Evolutionary conservation across 2,888 invertebrate genomes (phyloP).

Genomic region (Steinernema hermaphroditum): DNA sequence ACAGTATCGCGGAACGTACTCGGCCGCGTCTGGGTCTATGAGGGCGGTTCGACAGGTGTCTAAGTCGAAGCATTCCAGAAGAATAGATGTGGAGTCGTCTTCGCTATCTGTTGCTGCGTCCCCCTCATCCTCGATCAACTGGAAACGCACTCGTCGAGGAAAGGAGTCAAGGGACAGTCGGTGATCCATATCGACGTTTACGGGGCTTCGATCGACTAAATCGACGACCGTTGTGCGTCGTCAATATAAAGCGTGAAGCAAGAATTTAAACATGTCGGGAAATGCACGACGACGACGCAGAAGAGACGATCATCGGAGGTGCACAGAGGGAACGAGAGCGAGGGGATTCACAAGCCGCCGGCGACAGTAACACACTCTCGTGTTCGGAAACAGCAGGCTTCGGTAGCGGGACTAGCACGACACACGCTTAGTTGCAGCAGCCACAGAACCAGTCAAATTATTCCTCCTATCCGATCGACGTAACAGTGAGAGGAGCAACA

Average conservation of each 20-base stretch:
- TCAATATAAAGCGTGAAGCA: slow-evolving; percentile 27
- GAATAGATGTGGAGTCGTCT: not conserved
- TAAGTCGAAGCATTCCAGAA: slow-evolving; percentile 16
- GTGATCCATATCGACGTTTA: not conserved
- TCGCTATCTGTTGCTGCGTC: not conserved
- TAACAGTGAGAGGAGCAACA: not conserved
- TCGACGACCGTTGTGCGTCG: slow-evolving; percentile 12
- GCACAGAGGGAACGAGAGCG: not conserved
- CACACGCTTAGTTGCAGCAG: slow-evolving; percentile 14
- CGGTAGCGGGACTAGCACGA: slow-evolving; percentile 2
- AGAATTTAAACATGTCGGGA: slow-evolving; percentile 25
- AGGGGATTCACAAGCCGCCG: not conserved
- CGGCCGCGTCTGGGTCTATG: not conserved
- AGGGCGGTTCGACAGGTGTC: not conserved
- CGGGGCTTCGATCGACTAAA: slow-evolving; percentile 11
- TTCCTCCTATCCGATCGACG: slow-evolving; percentile 16
- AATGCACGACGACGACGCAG: slow-evolving; percentile 25
- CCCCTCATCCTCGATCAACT: not conserved
- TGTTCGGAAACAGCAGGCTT: slow-evolving; percentile 6
- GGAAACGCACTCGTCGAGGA: slow-evolving; percentile 3
- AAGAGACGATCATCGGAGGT: not conserved
- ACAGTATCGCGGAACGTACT: slow-evolving; percentile 16
- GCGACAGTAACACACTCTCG: slow-evolving; percentile 19
- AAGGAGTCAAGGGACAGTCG: slow-evolving; percentile 4
- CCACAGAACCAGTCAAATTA: slow-evolving; percentile 28